phyloP scores from a whole-genome alignment of 2,113 vertebrate species.

The Hippocampus mohnikei region DNA sequence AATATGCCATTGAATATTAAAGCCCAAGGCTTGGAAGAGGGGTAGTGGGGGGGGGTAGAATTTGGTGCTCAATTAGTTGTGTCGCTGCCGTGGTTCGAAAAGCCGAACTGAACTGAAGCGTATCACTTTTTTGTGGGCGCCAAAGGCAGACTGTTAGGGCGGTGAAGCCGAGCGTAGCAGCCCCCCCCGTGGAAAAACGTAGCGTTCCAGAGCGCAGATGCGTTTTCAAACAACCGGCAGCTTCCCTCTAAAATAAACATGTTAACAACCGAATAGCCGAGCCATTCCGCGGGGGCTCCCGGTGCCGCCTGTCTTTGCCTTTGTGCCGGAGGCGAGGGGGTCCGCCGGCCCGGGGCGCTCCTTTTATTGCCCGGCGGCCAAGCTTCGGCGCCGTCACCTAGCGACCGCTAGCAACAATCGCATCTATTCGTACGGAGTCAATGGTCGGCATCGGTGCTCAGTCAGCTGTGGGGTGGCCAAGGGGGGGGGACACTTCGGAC shows the following conservation, averaged over 20 bases:
- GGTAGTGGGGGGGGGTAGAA: background rate
- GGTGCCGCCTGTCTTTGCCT: slow-evolving; percentile 47
- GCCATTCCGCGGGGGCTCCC: slow-evolving; percentile 56
- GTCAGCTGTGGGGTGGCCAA: slow-evolving; percentile 9
- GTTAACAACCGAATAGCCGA: slow-evolving; percentile 50
- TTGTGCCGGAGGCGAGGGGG: slow-evolving; percentile 42
- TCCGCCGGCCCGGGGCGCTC: slow-evolving; percentile 43
- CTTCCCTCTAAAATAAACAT: slow-evolving; percentile 63
- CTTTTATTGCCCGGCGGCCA: slow-evolving; percentile 64
- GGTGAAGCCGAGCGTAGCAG: background rate
- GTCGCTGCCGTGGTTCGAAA: background rate
- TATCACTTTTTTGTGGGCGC: background rate
- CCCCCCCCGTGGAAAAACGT: background rate
- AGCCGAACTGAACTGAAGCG: background rate
- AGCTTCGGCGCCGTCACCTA: slow-evolving; percentile 59
- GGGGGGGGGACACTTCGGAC: slow-evolving; percentile 19
- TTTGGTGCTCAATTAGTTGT: background rate
- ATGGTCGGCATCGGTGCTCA: slow-evolving; percentile 62
- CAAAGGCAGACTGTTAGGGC: background rate
- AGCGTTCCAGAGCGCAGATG: background rate
- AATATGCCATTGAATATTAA: slow-evolving; percentile 71
- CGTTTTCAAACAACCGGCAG: slow-evolving; percentile 33
- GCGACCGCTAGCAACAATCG: slow-evolving; percentile 67
- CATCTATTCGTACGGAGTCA: slow-evolving; percentile 70
- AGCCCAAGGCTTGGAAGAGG: slow-evolving; percentile 38